These are phyloP conservation scores for Atractosteus spatula DNA, from an alignment of 2,113 vertebrate species.

Conservation along the genomic window DNA sequence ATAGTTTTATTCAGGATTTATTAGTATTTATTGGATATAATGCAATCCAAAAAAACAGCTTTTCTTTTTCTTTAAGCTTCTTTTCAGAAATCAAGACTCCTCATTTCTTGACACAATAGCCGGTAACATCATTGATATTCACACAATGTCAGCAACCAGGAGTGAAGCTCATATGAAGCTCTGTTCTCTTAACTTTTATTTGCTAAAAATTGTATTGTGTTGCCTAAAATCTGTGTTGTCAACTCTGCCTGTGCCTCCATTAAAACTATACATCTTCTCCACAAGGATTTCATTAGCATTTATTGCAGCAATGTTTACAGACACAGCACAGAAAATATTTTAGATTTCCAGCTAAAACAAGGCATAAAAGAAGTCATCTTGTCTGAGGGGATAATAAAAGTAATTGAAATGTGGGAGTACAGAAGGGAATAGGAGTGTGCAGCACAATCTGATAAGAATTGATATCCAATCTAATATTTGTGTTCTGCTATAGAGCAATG, in stretches of 20 bases:
- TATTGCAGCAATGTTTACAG: not conserved
- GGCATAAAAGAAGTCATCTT: not conserved
- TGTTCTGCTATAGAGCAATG: too few species aligned
- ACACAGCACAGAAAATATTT: not conserved
- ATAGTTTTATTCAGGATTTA: too few species aligned
- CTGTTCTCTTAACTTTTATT: not conserved
- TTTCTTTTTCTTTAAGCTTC: not conserved
- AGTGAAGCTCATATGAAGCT: not conserved
- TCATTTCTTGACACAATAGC: not conserved
- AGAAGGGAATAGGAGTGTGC: not conserved
- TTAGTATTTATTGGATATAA: too few species aligned
- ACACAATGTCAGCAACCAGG: not conserved
- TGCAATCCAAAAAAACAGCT: too few species aligned
- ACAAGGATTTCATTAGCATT: not conserved
- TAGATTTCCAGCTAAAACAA: not conserved
- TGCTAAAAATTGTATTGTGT: not conserved
- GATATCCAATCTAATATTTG: not conserved
- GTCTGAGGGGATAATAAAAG: not conserved
- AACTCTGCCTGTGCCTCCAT: not conserved
- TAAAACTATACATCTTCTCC: not conserved
- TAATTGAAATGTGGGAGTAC: not conserved
- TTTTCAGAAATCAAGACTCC: not conserved
- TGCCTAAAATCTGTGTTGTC: too few species aligned
- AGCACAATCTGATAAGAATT: not conserved
- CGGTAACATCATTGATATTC: not conserved